Evolutionary conservation across 2,888 invertebrate species (phyloP).

Genomic region (Scaptomyza cyrtandrae): DNA sequence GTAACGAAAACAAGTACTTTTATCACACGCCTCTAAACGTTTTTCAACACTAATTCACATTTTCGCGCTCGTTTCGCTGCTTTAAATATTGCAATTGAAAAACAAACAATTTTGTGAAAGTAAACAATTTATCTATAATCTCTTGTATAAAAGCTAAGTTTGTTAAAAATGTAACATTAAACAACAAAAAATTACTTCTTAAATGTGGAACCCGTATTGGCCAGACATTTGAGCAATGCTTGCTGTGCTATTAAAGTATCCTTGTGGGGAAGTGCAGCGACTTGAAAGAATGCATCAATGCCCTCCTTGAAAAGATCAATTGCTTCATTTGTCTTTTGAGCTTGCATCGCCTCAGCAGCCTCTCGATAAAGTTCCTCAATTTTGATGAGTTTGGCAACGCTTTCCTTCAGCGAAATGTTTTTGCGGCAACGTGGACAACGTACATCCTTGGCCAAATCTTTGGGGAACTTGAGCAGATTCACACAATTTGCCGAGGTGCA

Average conservation of each 20-base stretch:
- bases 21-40: background rate
- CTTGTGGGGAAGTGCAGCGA: conserved; percentile 88
- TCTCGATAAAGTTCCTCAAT: conserved; percentile 85
- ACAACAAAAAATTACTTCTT: conserved; percentile 53
- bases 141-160: conserved; percentile 15
- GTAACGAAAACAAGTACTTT: background rate
- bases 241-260: conserved; percentile 90
- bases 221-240: conserved; percentile 88
- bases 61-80: background rate
- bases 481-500: conserved; percentile 86
- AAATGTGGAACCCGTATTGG: conserved; percentile 83
- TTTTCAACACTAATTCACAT: conserved; percentile 9
- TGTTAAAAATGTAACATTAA: conserved; percentile 11
- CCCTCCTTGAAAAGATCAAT: conserved; percentile 86
- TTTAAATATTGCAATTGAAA: background rate
- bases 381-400: conserved; percentile 83
- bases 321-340: conserved; percentile 86
- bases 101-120: conserved; percentile 7
- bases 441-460: conserved; percentile 83
- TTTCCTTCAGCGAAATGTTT: conserved; percentile 85
- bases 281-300: conserved; percentile 87
- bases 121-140: conserved; percentile 12
- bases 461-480: conserved; percentile 85
- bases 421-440: conserved; percentile 86
- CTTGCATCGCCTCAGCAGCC: conserved; percentile 85